A percentile compares a stretch with the other conserved stretches of the same genome.
These are phyloP conservation scores for Ecliptopera silaceata DNA, from an alignment of 2,888 invertebrate genomes.

Conservation along the genomic window DNA sequence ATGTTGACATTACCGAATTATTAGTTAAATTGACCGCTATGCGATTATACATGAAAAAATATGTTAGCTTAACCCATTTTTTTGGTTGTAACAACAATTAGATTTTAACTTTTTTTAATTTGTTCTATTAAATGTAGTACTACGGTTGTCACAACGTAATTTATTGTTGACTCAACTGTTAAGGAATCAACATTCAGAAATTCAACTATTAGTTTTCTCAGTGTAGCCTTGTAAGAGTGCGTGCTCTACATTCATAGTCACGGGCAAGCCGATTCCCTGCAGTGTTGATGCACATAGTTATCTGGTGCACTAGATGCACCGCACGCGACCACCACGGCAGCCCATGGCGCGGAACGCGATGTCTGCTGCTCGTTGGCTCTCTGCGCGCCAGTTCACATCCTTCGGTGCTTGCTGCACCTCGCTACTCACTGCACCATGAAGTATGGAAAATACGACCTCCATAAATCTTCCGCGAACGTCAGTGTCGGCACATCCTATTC, in stretches of 20 bases:
- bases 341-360: slow-evolving; percentile 67
- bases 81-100: no score
- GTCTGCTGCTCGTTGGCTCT: slow-evolving; percentile 60
- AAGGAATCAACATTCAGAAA: no score
- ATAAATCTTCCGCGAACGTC: slow-evolving; percentile 74
- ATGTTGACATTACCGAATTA: no score
- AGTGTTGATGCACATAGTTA: slow-evolving; percentile 44
- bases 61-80: no score
- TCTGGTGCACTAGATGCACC: slow-evolving; percentile 60
- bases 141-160: no score
- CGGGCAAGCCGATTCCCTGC: slow-evolving; percentile 52
- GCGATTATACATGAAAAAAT: no score
- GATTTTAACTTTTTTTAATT: no score
- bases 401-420: slow-evolving; percentile 62
- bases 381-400: slow-evolving; percentile 56
- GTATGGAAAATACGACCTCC: slow-evolving; percentile 80
- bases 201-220: no score
- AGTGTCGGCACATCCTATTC: slow-evolving; percentile 78
- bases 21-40: no score
- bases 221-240: slow-evolving; percentile 60
- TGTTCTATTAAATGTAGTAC: no score
- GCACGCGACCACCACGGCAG: slow-evolving; percentile 53
- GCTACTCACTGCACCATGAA: slow-evolving; percentile 69
- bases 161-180: no score
- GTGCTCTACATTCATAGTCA: slow-evolving; percentile 54